phyloP scores from a whole-genome alignment of 2,113 vertebrate species.

The Dicentrarchus labrax region DNA sequence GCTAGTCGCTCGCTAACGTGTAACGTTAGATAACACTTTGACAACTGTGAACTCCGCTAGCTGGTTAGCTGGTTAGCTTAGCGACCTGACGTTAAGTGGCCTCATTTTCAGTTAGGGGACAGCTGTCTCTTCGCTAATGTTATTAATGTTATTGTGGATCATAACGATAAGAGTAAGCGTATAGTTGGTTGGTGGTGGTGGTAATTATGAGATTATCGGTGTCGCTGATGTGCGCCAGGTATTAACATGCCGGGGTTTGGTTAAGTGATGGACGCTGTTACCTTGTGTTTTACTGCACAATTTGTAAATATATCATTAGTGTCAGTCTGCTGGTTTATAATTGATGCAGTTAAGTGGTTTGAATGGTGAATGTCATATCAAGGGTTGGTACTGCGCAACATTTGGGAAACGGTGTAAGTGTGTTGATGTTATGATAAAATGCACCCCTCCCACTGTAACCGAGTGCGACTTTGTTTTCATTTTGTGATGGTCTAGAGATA shows the following conservation, averaged over 20 bases:
- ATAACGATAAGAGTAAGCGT: not conserved
- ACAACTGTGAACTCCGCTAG: constrained; percentile 61
- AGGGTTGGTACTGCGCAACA: too few relatives aligned
- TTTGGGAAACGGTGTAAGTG: not conserved
- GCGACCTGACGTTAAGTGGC: constrained; percentile 14
- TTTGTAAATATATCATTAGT: not conserved
- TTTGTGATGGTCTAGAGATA: not conserved
- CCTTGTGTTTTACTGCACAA: not conserved
- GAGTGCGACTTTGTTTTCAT: not conserved
- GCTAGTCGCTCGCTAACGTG: constrained; percentile 26
- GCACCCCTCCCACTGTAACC: not conserved
- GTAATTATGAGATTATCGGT: not conserved
- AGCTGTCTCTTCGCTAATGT: not conserved
- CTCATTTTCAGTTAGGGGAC: constrained; percentile 4
- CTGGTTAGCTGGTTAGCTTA: constrained; percentile 42
- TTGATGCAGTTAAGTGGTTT: not conserved
- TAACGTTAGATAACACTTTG: constrained; percentile 29
- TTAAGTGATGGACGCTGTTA: not conserved
- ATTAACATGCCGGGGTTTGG: not conserved
- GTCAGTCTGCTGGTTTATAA: not conserved
- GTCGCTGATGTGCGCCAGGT: not conserved
- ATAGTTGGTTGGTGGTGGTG: not conserved
- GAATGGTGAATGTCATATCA: not conserved
- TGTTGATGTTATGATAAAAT: not conserved
- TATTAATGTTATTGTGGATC: not conserved